These are phyloP conservation scores for Poeciliopsis presidionis DNA, from an alignment of 2,797 vertebrate species.

Conservation along the genomic window DNA sequence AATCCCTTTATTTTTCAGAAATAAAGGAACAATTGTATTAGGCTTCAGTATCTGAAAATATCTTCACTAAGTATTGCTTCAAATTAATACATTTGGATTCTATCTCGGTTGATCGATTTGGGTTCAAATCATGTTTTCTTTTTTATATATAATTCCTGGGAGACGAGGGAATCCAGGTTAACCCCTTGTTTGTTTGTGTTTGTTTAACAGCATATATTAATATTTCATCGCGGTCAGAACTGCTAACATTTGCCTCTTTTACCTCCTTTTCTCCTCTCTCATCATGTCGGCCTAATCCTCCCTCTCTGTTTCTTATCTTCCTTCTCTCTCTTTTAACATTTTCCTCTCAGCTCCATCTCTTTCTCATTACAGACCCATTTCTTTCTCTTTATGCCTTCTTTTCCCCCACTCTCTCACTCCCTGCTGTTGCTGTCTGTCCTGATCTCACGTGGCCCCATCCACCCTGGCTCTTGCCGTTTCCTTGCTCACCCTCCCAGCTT, in stretches of 20 bases:
- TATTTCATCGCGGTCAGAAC: background rate
- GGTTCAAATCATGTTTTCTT: background rate
- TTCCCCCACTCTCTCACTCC: constrained; percentile 10
- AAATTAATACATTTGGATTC: background rate
- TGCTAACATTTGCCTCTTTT: constrained; percentile 4
- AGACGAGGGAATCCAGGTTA: background rate
- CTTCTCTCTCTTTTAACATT: constrained; percentile 20
- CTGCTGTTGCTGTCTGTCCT: constrained; percentile 38
- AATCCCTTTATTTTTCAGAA: background rate
- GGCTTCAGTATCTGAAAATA: background rate
- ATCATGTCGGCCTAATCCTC: constrained; percentile 18
- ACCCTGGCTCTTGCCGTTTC: constrained; percentile 19
- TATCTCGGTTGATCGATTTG: too few relatives aligned
- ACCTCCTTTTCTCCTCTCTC: constrained; percentile 8
- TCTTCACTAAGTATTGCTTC: background rate
- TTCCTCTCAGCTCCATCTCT: constrained; percentile 31
- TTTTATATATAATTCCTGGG: background rate
- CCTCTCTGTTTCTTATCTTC: constrained; percentile 14
- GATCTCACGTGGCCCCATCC: constrained; percentile 43
- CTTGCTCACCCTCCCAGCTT: constrained; percentile 15
- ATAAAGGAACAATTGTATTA: background rate
- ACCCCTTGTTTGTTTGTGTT: constrained; percentile 2
- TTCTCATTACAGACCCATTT: constrained; percentile 56
- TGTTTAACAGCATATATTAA: constrained; percentile 13
- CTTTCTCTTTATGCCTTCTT: constrained; percentile 38